phyloP scores from a whole-genome alignment of 2,113 vertebrate species.

The Notothenia coriiceps region DNA sequence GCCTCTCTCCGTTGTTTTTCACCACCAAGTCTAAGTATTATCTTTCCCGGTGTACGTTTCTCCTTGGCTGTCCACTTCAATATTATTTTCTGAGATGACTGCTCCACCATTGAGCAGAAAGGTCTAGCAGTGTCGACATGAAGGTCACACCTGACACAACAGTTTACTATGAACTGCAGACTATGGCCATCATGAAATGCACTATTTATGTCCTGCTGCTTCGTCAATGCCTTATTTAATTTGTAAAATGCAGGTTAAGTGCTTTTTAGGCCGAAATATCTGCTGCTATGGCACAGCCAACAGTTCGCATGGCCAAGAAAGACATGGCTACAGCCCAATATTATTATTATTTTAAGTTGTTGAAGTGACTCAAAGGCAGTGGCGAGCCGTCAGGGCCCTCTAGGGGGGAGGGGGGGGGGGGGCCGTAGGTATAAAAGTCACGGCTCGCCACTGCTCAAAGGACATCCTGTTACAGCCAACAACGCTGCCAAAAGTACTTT shows the following conservation, averaged over 20 bases:
- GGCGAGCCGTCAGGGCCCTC: too few species aligned
- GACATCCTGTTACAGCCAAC: conserved; percentile 14
- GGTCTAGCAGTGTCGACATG: conserved; percentile 55
- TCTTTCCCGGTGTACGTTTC: conserved; percentile 21
- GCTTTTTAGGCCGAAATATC: conserved; percentile 66
- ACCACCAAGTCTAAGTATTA: not conserved
- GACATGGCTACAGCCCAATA: conserved; percentile 50
- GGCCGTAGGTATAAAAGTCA: too few species aligned
- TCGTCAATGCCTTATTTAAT: conserved; percentile 47
- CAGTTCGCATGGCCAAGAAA: conserved; percentile 34
- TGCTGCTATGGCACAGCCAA: conserved; percentile 39
- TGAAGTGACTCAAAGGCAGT: conserved; percentile 31
- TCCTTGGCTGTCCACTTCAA: conserved; percentile 46
- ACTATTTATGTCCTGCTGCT: conserved; percentile 32
- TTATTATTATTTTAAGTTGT: conserved; percentile 68
- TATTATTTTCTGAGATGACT: conserved; percentile 49
- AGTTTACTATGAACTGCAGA: conserved; percentile 56
- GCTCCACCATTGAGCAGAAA: conserved; percentile 24
- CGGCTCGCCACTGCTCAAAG: not conserved
- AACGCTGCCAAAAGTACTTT: conserved; percentile 26
- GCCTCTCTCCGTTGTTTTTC: conserved; percentile 17
- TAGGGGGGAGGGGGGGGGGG: too few species aligned
- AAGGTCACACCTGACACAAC: conserved; percentile 62
- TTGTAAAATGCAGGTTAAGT: conserved; percentile 65
- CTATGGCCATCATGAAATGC: conserved; percentile 36